Evolutionary conservation across 2,888 invertebrate genomes (phyloP).

Genomic region (Leptogaster cylindrica): DNA sequence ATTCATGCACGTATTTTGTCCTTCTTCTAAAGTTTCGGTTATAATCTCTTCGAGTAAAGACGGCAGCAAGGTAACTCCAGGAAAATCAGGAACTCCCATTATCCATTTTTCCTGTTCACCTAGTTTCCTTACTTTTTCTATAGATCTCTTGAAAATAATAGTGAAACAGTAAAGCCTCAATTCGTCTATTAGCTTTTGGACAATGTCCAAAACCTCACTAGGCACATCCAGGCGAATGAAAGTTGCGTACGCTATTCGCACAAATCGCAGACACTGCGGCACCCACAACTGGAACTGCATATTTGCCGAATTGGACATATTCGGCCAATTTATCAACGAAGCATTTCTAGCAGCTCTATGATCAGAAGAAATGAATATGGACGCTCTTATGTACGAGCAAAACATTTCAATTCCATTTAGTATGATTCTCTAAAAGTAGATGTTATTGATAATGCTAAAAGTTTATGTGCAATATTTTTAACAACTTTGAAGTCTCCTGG

Average conservation of each 20-base stretch:
- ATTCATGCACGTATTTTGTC: constrained; percentile 73
- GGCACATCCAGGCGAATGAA: constrained; percentile 86
- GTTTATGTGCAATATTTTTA: background rate
- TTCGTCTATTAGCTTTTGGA: constrained; percentile 85
- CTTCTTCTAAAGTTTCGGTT: constrained; percentile 73
- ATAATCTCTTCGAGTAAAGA: constrained; percentile 75
- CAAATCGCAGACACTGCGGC: constrained; percentile 79
- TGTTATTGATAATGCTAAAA: too few relatives aligned
- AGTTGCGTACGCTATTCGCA: constrained; percentile 80
- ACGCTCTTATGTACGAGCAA: constrained; percentile 74
- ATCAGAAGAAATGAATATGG: constrained; percentile 72
- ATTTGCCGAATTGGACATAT: constrained; percentile 65
- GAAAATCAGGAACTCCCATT: constrained; percentile 82
- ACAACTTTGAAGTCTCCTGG: constrained; percentile 78
- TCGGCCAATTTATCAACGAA: constrained; percentile 58
- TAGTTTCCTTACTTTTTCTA: constrained; percentile 76
- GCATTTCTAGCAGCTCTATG: constrained; percentile 61
- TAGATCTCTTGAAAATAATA: constrained; percentile 83
- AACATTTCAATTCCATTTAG: constrained; percentile 77
- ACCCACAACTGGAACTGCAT: constrained; percentile 72
- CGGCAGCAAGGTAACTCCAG: constrained; percentile 81
- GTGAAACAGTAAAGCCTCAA: constrained; percentile 85
- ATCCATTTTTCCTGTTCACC: constrained; percentile 83
- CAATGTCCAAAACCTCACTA: constrained; percentile 83
- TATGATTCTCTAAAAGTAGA: constrained; percentile 72